Base-by-base conservation (phyloP, 2,888 invertebrate species). In the Pyralis farinalis region DNA sequence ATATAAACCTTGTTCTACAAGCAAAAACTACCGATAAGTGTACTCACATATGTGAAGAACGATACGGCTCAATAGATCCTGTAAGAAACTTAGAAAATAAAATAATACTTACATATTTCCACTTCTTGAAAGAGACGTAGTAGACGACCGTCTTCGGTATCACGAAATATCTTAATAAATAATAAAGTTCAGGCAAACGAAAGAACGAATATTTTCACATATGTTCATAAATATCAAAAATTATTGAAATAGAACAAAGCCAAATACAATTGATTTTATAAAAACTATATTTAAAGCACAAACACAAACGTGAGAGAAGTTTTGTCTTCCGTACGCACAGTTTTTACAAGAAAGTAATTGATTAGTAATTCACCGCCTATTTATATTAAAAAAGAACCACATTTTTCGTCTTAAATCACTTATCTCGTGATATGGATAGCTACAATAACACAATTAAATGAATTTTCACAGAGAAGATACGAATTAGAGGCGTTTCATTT, bases 401-500 rank as follows among this genome's bases (percentile, higher is more conserved):
- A 21, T 21, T 21, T 21, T 21, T 21, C 21, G 3, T 21, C 21
- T 5, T 21, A 5, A 21, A 21, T 21, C 21, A 21, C 21, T 21
- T 21, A 7, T 7, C 7, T 37, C 34, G 21, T 34, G 37, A 46
- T 39, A 44, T 47, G 41, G 44, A n/a, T n/a, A n/a, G n/a, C n/a
- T n/a, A n/a, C n/a, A n/a, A n/a, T n/a, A n/a, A n/a, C n/a, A n/a
- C n/a, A n/a, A n/a, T n/a, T n/a, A n/a, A n/a, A n/a, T n/a, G n/a
- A n/a, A n/a, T n/a, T n/a, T n/a, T n/a, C n/a, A n/a, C n/a, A n/a
- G n/a, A n/a, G n/a, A n/a, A n/a, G 40, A 47, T 53, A 40, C 44
- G 37, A 47, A 49, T 50, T 53, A 42, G 52, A 71, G 69, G 69
- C 69, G 72, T 71, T 64, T 59, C 69, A 71, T 71, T 64, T 59